These are phyloP conservation scores for Tyto alba DNA, from an alignment of 2,113 vertebrate species.

Conservation along the genomic window DNA sequence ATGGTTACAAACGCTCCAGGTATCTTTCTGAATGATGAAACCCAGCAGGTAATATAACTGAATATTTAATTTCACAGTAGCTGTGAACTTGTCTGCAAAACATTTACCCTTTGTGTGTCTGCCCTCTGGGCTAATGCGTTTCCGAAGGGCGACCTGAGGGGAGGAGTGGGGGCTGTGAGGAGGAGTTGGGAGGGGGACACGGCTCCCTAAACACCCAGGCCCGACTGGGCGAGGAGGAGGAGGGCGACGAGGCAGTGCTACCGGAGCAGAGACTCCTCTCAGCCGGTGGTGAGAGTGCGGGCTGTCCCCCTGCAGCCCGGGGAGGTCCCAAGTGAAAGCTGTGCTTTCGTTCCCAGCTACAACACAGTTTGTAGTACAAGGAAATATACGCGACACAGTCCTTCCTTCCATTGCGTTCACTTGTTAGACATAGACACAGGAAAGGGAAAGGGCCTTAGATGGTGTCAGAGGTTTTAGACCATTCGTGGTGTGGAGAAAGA, in stretches of 20 bases:
- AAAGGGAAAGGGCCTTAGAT: neutral
- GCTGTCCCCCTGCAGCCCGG: too few species aligned
- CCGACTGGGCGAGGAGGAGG: too few species aligned
- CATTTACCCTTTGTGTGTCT: neutral
- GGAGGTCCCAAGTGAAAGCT: too few species aligned
- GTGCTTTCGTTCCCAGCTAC: neutral
- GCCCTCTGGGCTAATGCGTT: too few species aligned
- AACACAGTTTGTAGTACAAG: neutral
- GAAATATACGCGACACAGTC: neutral
- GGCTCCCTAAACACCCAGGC: too few species aligned
- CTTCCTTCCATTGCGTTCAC: neutral
- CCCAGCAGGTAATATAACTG: neutral
- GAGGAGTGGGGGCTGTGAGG: too few species aligned
- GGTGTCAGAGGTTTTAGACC: neutral
- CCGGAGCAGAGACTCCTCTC: too few species aligned
- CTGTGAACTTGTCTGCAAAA: neutral
- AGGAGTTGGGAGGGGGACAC: too few species aligned
- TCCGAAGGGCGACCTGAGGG: too few species aligned
- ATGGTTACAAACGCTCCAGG: neutral
- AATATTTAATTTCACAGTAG: neutral
- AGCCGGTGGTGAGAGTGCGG: too few species aligned
- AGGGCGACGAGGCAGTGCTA: too few species aligned
- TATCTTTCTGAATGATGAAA: neutral
- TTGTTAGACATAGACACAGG: rapidly evolving
- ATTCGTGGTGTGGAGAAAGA: neutral